phyloP scores from a whole-genome alignment of 2,888 invertebrate species.

The Crepidodera aurea region DNA sequence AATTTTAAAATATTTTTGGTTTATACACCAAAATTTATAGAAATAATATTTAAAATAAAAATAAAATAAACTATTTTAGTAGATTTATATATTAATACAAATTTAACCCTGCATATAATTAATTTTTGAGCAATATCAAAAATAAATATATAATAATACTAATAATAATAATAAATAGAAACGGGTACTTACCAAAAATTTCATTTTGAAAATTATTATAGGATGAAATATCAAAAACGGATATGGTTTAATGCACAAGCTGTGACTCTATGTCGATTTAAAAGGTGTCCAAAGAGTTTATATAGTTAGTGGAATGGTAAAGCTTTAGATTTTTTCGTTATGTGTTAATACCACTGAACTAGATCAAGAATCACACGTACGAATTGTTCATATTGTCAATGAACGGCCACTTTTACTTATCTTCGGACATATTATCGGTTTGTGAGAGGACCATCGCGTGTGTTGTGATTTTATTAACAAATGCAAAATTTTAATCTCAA shows the following conservation, averaged over 20 bases:
- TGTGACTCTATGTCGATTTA: slow-evolving; percentile 40
- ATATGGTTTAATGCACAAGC: slow-evolving; percentile 39
- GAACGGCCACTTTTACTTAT: slow-evolving; percentile 42
- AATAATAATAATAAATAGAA: neutral
- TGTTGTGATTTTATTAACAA: slow-evolving; percentile 13
- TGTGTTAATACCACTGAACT: slow-evolving; percentile 47
- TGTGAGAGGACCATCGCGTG: slow-evolving; percentile 1
- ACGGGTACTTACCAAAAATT: slow-evolving; percentile 44
- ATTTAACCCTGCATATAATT: too few species aligned
- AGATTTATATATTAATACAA: too few species aligned
- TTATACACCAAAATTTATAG: too few species aligned
- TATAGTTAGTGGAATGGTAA: slow-evolving; percentile 48
- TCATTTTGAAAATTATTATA: slow-evolving; percentile 36
- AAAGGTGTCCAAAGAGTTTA: slow-evolving; percentile 36
- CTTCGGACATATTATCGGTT: slow-evolving; percentile 19
- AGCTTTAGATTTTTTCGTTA: slow-evolving; percentile 42
- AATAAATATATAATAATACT: too few species aligned
- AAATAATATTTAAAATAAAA: too few species aligned
- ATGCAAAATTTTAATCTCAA: too few species aligned
- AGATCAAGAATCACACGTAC: slow-evolving; percentile 46
- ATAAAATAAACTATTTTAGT: too few species aligned
- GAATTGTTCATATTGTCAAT: slow-evolving; percentile 41
- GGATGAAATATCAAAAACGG: slow-evolving; percentile 19
- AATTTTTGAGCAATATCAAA: too few species aligned
- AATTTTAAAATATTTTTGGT: too few species aligned